Base-by-base conservation (phyloP, 1,140 invertebrate genomes). In the Tetramorium parvispinum region DNA sequence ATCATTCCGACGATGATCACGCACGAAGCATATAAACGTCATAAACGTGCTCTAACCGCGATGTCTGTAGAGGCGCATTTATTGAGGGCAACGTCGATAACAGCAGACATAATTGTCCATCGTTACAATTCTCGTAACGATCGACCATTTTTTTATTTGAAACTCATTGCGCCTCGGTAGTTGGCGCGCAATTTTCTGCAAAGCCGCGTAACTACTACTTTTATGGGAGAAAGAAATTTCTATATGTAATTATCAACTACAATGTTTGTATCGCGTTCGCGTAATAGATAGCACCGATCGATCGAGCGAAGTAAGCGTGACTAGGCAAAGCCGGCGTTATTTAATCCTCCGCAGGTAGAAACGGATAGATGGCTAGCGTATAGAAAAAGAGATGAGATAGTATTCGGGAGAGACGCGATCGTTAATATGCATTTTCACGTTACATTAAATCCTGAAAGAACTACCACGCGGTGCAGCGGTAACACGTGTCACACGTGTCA, bases 381-480 rank as follows among this genome's bases (percentile, higher is more conserved):
- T 13, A 32, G 13, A 81, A 81, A 81, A 59, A 59, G 43, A 68
- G 27, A 70, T 32, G 51, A 57, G 43, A 37, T 32, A 27, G 24
- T 37, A 83, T 59, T 68, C 53, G 21, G 21, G 32, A 13, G 51
- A 55, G 43, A 70, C 76, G 46, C 24, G 76, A 87, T 85, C 87
- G 86, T 70, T 87, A 82, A 90, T 78, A 85, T 75, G 82, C 88
- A 87, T 92, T 93, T 93, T 93, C 92, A 93, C 92, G 91, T 90
- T 93, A 82, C 37, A 53, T 88, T 59, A 77, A 63, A n/a, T 63
- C 49, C 40, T 57, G 46, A 83, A 66, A 87, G 78, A 57, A 78
- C 53, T 27, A 61, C 53, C 53, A 7, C 68, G 68, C 43, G 59
- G 89, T 86, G 88, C 90, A 66, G 87, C 85, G 90, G 87, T 82